phyloP scores from a whole-genome alignment of 2,113 vertebrate genomes.

The Poecile atricapillus region DNA sequence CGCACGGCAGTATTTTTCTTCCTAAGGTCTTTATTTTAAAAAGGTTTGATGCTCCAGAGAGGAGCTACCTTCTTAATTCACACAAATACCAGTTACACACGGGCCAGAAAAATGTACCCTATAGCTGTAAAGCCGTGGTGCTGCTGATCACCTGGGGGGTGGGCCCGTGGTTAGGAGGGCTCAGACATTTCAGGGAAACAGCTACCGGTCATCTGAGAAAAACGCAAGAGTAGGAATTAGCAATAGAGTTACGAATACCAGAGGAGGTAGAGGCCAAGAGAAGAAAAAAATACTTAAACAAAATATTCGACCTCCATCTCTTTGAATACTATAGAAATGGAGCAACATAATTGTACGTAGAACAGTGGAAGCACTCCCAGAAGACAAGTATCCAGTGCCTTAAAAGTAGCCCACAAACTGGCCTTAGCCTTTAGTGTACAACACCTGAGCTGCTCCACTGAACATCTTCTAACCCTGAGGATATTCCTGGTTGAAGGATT shows the following conservation, averaged over 20 bases:
- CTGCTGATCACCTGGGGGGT: not conserved
- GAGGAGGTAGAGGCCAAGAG: not conserved
- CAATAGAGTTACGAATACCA: not conserved
- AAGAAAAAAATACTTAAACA: not conserved
- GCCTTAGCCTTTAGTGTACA: not conserved
- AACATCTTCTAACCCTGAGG: not conserved
- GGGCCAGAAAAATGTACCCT: not conserved
- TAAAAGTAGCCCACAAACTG: not conserved
- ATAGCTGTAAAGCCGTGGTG: fast-evolving
- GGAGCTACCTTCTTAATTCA: not conserved
- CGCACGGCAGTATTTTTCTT: not conserved
- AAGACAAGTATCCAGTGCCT: not conserved
- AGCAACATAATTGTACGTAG: not conserved
- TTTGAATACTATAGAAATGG: not conserved
- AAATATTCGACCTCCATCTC: not conserved
- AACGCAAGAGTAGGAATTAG: not conserved
- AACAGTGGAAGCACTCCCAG: not conserved
- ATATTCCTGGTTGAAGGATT: not conserved
- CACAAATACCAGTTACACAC: not conserved
- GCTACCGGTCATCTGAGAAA: not conserved
- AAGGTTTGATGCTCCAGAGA: not conserved
- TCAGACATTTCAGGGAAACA: not conserved
- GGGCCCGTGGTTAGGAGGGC: not conserved
- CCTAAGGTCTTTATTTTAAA: not conserved
- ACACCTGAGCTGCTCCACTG: not conserved